phyloP scores from a whole-genome alignment of 2,888 invertebrate genomes.

The Dromius quadrimaculatus region DNA sequence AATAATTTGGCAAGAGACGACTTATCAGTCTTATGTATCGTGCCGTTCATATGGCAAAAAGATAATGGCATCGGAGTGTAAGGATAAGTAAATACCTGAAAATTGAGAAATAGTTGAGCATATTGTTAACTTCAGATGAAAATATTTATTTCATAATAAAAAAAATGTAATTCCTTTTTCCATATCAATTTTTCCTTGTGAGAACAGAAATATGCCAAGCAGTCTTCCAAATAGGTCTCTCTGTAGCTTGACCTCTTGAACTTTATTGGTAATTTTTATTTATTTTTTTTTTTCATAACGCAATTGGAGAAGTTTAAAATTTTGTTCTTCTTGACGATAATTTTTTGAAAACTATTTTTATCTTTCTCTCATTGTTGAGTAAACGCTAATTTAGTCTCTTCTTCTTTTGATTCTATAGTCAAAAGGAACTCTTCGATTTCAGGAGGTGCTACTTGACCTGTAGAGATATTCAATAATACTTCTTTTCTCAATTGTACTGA shows the following conservation, averaged over 20 bases:
- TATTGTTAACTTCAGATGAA: too few species aligned
- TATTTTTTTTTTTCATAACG: conserved; percentile 10
- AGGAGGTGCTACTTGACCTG: conserved; percentile 51
- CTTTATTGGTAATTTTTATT: neutral
- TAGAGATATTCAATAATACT: conserved; percentile 54
- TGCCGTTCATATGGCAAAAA: conserved; percentile 56
- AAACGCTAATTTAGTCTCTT: conserved; percentile 11
- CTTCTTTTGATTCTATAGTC: conserved; percentile 47
- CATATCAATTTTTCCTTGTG: conserved; percentile 54
- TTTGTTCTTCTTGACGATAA: conserved; percentile 4
- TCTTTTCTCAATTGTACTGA: conserved; percentile 36
- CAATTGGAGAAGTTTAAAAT: conserved; percentile 3
- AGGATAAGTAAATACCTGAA: conserved; percentile 55
- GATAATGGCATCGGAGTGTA: conserved; percentile 57
- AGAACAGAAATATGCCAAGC: too few species aligned
- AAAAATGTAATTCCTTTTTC: too few species aligned
- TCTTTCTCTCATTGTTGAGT: neutral
- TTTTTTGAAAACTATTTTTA: neutral
- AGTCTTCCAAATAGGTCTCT: conserved; percentile 54
- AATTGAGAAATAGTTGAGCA: too few species aligned
- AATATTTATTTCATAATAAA: too few species aligned
- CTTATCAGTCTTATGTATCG: conserved; percentile 57
- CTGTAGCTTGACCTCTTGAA: conserved; percentile 41
- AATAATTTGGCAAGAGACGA: conserved; percentile 55
- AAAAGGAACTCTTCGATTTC: conserved; percentile 46